A percentile compares a stretch with the other conserved stretches of the same genome.
phyloP scores from a whole-genome alignment of 2,888 invertebrate genomes.

The Strigamia crassipes region DNA sequence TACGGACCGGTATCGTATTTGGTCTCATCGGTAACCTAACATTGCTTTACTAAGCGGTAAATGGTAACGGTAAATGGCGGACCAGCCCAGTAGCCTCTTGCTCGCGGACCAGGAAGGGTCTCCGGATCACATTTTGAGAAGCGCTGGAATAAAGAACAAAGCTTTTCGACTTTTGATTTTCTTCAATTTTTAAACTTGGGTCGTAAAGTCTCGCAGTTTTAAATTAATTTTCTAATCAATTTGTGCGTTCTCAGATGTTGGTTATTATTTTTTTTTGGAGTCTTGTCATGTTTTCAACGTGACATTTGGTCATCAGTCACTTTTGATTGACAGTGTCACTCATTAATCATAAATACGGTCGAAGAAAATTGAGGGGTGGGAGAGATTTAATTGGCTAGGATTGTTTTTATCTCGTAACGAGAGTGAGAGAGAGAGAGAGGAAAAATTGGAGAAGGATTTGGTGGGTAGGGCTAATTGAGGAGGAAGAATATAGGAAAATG shows the following conservation, averaged over 20 bases:
- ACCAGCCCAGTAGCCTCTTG: no score
- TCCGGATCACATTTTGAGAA: no score
- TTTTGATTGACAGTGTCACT: constrained; percentile 8
- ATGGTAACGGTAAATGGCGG: no score
- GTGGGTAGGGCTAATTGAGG: background rate
- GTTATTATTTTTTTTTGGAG: background rate
- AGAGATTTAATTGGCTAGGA: background rate
- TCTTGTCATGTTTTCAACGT: background rate
- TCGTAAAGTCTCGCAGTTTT: background rate
- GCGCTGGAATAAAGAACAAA: no score
- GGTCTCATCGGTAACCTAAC: no score
- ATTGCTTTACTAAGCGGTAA: no score
- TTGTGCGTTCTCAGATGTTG: no score
- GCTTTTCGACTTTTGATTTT: no score
- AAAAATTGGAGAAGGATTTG: background rate
- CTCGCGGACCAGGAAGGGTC: no score
- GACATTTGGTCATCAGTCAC: constrained; percentile 15
- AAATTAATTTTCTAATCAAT: background rate
- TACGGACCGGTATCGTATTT: no score
- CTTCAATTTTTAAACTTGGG: no score
- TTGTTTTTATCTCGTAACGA: background rate
- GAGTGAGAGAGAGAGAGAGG: background rate
- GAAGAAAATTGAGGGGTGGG: constrained; percentile 12
- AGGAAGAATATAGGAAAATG: no score
- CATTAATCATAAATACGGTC: constrained; percentile 19